Evolutionary conservation across 2,797 vertebrate genomes (phyloP).

Genomic region (Cirrhinus mrigala): DNA sequence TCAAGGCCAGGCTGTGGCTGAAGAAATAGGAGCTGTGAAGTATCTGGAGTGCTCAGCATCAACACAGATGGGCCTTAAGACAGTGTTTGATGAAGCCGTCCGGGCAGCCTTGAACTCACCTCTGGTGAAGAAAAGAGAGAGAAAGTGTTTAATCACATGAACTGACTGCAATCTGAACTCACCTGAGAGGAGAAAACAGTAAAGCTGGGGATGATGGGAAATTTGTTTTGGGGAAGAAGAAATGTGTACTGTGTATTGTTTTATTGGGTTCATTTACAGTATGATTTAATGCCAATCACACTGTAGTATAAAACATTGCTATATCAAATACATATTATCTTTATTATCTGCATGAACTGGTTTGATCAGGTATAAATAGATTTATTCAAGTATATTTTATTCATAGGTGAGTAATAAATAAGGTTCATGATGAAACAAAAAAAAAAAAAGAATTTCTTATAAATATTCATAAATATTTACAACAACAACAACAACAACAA

Average conservation of each 20-base stretch:
- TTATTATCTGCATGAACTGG: not conserved
- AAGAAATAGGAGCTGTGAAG: not conserved
- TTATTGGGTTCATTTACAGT: not conserved
- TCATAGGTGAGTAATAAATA: too few species aligned
- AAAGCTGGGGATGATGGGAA: not conserved
- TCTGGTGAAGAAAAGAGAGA: not conserved
- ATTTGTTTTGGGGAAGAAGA: not conserved
- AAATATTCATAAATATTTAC: too few species aligned
- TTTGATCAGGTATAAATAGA: not conserved
- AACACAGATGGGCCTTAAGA: not conserved
- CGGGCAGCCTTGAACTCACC: not conserved
- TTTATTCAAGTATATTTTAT: not conserved
- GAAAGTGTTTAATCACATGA: conserved; percentile 1
- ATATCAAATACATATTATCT: too few species aligned
- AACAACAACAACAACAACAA: too few species aligned
- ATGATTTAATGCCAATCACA: not conserved
- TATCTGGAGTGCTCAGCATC: not conserved
- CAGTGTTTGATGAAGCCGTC: not conserved
- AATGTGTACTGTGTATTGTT: not conserved
- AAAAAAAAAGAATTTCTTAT: too few species aligned
- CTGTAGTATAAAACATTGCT: too few species aligned
- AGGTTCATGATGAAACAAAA: too few species aligned
- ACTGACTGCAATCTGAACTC: not conserved
- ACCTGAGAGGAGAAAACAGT: not conserved
- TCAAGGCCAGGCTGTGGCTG: not conserved